These are phyloP conservation scores for Spicauda simplicius DNA, from an alignment of 2,888 invertebrate genomes.

Conservation along the genomic window DNA sequence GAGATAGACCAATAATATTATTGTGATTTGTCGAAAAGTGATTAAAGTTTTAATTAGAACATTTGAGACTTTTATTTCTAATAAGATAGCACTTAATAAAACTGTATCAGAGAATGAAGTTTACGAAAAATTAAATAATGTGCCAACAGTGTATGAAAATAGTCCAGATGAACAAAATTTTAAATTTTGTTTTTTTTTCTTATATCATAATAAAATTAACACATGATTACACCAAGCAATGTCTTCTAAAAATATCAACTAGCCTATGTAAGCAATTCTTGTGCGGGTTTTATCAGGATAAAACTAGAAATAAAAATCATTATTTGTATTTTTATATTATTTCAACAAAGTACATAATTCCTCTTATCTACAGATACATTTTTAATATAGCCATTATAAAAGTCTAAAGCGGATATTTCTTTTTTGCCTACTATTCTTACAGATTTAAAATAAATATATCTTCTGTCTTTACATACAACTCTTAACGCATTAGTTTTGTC, in stretches of 20 bases:
- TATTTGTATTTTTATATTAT: not conserved
- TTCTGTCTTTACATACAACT: constrained; percentile 87
- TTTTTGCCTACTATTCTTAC: constrained; percentile 88
- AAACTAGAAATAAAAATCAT: constrained; percentile 6
- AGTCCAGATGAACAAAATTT: no score
- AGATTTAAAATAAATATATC: constrained; percentile 87
- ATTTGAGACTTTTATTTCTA: constrained; percentile 10
- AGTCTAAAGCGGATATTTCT: constrained; percentile 91
- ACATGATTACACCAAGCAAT: no score
- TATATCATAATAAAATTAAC: no score
- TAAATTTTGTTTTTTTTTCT: no score
- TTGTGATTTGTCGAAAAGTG: constrained; percentile 7
- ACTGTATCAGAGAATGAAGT: no score
- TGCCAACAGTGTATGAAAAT: no score
- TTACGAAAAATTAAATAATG: no score
- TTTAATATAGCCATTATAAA: constrained; percentile 93
- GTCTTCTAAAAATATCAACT: no score
- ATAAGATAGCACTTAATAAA: no score
- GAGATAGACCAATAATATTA: not conserved
- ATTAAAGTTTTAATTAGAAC: constrained; percentile 16
- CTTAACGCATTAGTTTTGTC: constrained; percentile 83
- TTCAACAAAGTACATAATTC: constrained; percentile 62
- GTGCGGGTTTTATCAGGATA: not conserved
- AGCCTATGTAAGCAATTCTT: no score
- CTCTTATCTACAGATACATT: constrained; percentile 73